These are phyloP conservation scores for Myanophis thanlyinensis DNA, from an alignment of 2,113 vertebrate genomes.

Conservation along the genomic window DNA sequence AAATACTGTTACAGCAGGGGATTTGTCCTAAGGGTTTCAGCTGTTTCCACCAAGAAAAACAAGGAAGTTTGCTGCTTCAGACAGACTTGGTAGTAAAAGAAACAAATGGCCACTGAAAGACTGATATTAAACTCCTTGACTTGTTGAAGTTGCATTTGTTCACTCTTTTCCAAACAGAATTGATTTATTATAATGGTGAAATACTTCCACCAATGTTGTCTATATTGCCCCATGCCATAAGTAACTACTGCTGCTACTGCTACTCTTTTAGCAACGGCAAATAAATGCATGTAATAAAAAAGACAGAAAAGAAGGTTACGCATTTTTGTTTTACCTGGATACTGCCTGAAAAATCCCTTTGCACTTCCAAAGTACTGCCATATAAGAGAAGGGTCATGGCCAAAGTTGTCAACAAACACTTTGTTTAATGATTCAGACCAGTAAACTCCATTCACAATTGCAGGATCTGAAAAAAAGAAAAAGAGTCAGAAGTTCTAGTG, in stretches of 20 bases:
- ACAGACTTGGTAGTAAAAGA: neutral
- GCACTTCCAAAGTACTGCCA: conserved; percentile 99
- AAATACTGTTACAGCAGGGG: conserved; percentile 34
- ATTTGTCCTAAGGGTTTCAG: conserved; percentile 23
- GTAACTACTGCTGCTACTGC: neutral
- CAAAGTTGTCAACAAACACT: conserved; percentile 98
- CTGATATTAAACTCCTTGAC: neutral
- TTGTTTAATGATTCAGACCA: conserved; percentile 99
- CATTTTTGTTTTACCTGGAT: conserved; percentile 82
- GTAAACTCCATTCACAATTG: conserved; percentile 94
- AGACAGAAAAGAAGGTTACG: neutral
- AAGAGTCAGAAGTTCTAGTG: neutral
- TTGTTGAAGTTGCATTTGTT: neutral
- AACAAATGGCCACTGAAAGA: neutral
- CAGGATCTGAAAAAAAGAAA: conserved; percentile 78
- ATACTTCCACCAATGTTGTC: neutral
- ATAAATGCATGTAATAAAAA: neutral
- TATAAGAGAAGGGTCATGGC: conserved; percentile 94
- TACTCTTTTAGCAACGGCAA: neutral
- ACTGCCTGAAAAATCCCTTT: conserved; percentile 98
- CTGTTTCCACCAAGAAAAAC: neutral
- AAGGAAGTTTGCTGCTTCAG: neutral
- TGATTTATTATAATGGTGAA: neutral
- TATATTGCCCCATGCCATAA: neutral
- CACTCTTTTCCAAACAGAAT: neutral